phyloP scores from a whole-genome alignment of 2,888 invertebrate species.

The Drosophila kambysellisi region DNA sequence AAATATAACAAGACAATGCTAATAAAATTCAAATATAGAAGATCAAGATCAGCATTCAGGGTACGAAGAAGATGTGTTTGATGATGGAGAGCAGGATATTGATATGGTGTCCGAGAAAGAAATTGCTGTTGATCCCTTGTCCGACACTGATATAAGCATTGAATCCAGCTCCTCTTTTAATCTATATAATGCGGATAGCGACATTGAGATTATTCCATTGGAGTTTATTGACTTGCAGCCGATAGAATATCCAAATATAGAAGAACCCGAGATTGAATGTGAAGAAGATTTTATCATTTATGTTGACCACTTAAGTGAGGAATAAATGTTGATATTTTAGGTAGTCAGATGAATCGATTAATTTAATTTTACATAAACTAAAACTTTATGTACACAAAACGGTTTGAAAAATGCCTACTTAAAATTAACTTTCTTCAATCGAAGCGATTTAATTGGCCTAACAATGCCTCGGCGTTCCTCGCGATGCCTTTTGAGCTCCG shows the following conservation, averaged over 20 bases:
- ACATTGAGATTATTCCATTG: constrained; percentile 23
- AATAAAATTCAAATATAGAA: neutral
- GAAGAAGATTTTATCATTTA: constrained; percentile 22
- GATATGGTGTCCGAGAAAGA: constrained; percentile 3
- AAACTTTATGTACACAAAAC: constrained; percentile 39
- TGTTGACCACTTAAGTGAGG: constrained; percentile 14
- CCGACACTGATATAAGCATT: constrained; percentile 21
- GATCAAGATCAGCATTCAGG: constrained; percentile 32
- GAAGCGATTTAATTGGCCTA: constrained; percentile 86
- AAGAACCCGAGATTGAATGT: constrained; percentile 16
- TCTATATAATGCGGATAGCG: constrained; percentile 9
- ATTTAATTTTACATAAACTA: constrained; percentile 40
- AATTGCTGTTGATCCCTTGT: constrained; percentile 1
- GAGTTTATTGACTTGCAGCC: constrained; percentile 27
- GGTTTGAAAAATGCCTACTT: constrained; percentile 67
- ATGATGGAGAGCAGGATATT: neutral
- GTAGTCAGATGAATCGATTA: constrained; percentile 1
- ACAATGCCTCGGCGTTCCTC: constrained; percentile 90
- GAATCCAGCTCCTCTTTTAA: constrained; percentile 3
- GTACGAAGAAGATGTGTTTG: constrained; percentile 17
- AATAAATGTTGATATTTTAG: constrained; percentile 9
- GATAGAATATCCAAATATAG: constrained; percentile 4
- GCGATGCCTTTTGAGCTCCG: constrained; percentile 88
- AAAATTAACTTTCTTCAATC: constrained; percentile 84
- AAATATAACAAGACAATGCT: neutral